phyloP scores from a whole-genome alignment of 1,140 invertebrate genomes.

The Drosophila kohkoa region DNA sequence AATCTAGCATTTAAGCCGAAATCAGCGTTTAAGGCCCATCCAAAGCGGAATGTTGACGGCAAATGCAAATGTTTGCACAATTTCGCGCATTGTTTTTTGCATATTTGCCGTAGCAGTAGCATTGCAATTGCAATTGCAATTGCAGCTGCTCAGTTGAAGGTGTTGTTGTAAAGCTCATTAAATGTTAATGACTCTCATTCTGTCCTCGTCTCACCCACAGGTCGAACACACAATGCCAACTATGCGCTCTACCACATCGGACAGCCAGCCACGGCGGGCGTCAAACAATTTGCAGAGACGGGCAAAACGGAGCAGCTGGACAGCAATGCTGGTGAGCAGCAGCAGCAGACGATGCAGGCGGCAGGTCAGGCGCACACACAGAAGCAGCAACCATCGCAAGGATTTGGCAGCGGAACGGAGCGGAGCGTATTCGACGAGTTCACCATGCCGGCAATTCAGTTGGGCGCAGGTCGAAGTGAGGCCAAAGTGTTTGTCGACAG shows the following conservation, averaged over 20 bases:
- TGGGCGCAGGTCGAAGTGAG: conserved; percentile 92
- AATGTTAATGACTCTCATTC: conserved; percentile 63
- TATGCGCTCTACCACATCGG: conserved; percentile 93
- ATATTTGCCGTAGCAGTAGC: conserved; percentile 6
- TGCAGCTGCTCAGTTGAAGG: not conserved
- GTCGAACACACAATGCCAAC: conserved; percentile 92
- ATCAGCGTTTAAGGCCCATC: not conserved
- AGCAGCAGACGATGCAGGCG: conserved; percentile 71
- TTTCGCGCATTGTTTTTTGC: conserved; percentile 61
- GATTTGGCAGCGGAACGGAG: conserved; percentile 40
- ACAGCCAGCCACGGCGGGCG: conserved; percentile 89
- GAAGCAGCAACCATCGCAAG: conserved; percentile 16
- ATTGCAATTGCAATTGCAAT: no score
- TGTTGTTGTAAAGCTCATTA: conserved; percentile 51
- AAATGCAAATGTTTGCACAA: conserved; percentile 68
- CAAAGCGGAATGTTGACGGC: conserved; percentile 21
- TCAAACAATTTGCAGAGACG: conserved; percentile 93
- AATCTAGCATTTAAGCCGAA: conserved; percentile 20
- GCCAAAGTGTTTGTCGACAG: conserved; percentile 95
- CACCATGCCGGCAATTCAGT: conserved; percentile 90
- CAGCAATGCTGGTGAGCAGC: conserved; percentile 85
- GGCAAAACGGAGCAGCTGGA: conserved; percentile 91
- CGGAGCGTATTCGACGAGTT: conserved; percentile 92
- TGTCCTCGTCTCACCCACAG: conserved; percentile 85
- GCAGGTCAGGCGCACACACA: conserved; percentile 54